phyloP scores from a whole-genome alignment of 2,113 vertebrate genomes.

The Coreoperca whiteheadi region DNA sequence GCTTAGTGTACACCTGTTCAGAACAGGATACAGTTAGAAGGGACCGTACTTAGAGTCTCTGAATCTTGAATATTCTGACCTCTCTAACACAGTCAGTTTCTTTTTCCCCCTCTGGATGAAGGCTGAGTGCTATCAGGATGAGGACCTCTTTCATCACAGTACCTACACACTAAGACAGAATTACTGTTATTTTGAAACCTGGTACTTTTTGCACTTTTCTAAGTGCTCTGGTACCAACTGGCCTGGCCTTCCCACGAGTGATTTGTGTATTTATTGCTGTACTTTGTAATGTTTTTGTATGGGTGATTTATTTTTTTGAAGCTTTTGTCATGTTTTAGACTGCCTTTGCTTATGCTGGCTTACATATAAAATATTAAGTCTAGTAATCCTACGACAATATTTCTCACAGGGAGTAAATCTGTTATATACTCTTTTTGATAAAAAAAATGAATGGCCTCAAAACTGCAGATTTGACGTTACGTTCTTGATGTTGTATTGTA shows the following conservation, averaged over 20 bases:
- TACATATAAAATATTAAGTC: not conserved
- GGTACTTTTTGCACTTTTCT: slow-evolving; percentile 14
- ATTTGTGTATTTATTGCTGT: slow-evolving; percentile 24
- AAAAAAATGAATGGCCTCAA: not conserved
- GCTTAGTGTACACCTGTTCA: slow-evolving; percentile 8
- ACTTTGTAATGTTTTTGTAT: slow-evolving; percentile 9
- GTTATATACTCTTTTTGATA: not conserved
- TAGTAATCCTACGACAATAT: too few species aligned
- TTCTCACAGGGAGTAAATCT: not conserved
- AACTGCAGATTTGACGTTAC: not conserved
- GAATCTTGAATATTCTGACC: slow-evolving; percentile 33
- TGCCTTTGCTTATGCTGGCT: not conserved
- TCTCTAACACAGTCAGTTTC: slow-evolving; percentile 15
- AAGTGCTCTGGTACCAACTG: not conserved
- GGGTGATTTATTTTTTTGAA: not conserved
- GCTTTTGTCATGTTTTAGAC: not conserved
- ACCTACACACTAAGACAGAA: slow-evolving; percentile 25
- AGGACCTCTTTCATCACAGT: slow-evolving; percentile 42
- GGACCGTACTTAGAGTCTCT: not conserved
- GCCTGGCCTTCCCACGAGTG: not conserved
- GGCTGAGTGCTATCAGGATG: slow-evolving; percentile 19
- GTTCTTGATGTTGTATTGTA: not conserved
- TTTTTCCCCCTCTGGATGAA: not conserved
- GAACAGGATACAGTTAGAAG: not conserved
- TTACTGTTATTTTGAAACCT: slow-evolving; percentile 46